These are phyloP conservation scores for Ganaspis brasiliensis DNA, from an alignment of 2,888 invertebrate species.

Conservation along the genomic window DNA sequence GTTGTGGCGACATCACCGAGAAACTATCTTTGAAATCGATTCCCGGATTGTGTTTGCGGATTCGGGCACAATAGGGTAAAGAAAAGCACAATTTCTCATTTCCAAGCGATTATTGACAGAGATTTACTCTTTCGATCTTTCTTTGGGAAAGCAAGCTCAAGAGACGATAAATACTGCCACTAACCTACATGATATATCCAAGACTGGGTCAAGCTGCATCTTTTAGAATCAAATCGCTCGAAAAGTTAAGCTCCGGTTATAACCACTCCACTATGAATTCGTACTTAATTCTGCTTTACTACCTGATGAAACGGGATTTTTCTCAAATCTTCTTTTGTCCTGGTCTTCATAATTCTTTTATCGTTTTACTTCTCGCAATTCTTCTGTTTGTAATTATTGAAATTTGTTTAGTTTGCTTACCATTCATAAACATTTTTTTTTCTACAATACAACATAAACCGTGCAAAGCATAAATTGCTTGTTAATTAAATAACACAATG, in stretches of 20 bases:
- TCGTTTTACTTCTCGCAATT: neutral
- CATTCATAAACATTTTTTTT: too few relatives aligned
- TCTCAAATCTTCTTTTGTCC: neutral
- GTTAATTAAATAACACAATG: too few relatives aligned
- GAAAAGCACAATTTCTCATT: constrained; percentile 61
- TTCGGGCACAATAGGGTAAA: constrained; percentile 62
- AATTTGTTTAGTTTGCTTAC: too few relatives aligned
- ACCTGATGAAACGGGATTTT: constrained; percentile 2
- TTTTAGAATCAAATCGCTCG: constrained; percentile 29
- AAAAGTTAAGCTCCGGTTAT: neutral
- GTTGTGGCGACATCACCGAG: constrained; percentile 56
- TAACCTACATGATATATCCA: constrained; percentile 14
- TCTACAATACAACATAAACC: too few relatives aligned
- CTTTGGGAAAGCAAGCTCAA: constrained; percentile 24
- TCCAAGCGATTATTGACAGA: constrained; percentile 64
- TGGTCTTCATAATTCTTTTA: constrained; percentile 1
- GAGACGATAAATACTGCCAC: constrained; percentile 22
- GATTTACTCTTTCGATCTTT: neutral
- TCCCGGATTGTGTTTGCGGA: constrained; percentile 64
- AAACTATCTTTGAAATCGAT: constrained; percentile 53
- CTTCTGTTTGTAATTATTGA: too few relatives aligned
- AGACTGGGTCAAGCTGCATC: constrained; percentile 26
- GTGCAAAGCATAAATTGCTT: too few relatives aligned
- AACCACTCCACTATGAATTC: constrained; percentile 16
- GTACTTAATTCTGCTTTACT: constrained; percentile 23